Evolutionary conservation across 1,140 invertebrate genomes (phyloP), one percentile per base, ranked within the genome.

Genomic region (Battus philenor): DNA sequence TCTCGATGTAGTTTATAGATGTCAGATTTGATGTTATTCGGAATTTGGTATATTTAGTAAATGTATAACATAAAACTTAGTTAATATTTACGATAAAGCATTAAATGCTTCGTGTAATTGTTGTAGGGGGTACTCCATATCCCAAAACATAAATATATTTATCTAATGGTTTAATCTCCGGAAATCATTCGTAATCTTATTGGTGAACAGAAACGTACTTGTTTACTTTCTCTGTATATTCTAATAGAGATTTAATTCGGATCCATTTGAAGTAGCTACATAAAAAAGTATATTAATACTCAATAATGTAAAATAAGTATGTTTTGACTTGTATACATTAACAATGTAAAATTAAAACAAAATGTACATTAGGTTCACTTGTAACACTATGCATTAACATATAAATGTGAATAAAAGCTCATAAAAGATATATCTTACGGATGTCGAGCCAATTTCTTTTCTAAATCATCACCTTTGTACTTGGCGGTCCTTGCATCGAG

Each of bases 291-390:
- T 81, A 84, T 78, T 84, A 82, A 66, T 66, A 61, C 79, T 76
- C 72, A 59, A 70, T 70, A 71, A 59, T 81, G 68, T 82, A 85
- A 83, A 56, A 81, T 76, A 78, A 73, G 60, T 80, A 79, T 85
- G 76, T 85, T 85, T 85, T 76, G 81, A 81, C 77, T 80, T 85
- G 77, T 85, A 81, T 85, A 85, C 77, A 85, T 79, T 74, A 60
- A 60, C 76, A 72, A 81, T 68, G 81, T 78, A 80, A 82, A 56
- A 78, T 73, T 52, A 71, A 46, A 66, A 10, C n/a, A 69, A 57
- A 68, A 65, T 77, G 68, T 81, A 72, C 65, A 74, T 74, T 81
- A 84, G 74, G 64, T 70, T 74, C 68, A 70, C 62, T 55, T 81
- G 63, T 81, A 79, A 77, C 50, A 52, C 60, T 74, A 81, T 74